phyloP scores from a whole-genome alignment of 2,113 vertebrate species.

The Psophia crepitans region DNA sequence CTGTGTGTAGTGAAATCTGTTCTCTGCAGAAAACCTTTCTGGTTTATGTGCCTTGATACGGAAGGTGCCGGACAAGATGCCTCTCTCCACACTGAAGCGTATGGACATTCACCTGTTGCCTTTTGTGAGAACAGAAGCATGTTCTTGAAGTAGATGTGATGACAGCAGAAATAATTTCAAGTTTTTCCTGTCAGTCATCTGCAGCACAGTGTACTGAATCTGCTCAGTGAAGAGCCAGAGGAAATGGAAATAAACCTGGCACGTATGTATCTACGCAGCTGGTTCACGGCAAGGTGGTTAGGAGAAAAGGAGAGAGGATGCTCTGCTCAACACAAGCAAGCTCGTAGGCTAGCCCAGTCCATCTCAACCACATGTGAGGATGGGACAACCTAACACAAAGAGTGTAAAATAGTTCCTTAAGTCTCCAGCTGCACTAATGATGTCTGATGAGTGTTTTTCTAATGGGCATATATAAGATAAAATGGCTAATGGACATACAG shows the following conservation, averaged over 20 bases:
- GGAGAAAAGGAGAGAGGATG: background rate
- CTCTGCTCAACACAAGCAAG: background rate
- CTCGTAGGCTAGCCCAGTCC: background rate
- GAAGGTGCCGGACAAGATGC: rapidly evolving
- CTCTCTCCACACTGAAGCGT: background rate
- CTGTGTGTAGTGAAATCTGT: background rate
- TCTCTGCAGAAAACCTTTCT: background rate
- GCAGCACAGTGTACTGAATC: background rate
- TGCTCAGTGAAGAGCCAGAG: background rate
- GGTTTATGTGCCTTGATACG: background rate
- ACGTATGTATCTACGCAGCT: background rate
- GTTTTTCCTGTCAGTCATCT: background rate
- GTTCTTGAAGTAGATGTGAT: background rate
- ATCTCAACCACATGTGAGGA: background rate
- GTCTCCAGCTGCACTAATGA: background rate
- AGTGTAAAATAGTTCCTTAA: background rate
- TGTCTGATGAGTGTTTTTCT: background rate
- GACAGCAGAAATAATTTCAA: background rate
- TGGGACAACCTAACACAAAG: background rate
- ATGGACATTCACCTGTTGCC: background rate
- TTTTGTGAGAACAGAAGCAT: background rate
- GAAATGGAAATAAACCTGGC: background rate
- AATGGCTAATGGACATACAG: no score
- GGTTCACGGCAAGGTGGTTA: background rate
- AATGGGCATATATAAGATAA: no score